A percentile compares a stretch with the other conserved stretches of the same genome.
Evolutionary conservation across 2,797 vertebrate genomes (phyloP).

Genomic region (Bryconaethiops microstoma): DNA sequence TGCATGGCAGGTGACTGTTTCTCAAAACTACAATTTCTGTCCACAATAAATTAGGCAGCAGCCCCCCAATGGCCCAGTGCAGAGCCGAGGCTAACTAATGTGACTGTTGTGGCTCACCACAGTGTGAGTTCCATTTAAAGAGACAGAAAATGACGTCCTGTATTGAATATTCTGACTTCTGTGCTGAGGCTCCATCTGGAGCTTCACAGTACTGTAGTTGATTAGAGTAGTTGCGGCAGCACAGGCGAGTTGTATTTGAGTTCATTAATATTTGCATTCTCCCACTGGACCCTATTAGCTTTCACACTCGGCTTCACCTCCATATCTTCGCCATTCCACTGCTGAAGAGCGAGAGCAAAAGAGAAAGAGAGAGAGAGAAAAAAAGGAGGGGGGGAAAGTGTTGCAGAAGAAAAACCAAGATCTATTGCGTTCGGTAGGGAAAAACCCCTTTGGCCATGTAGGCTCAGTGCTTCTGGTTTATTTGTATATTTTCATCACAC

Average conservation of each 20-base stretch:
- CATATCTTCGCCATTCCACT: constrained; percentile 39
- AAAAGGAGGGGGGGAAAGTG: constrained; percentile 8
- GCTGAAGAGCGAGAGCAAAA: constrained; percentile 7
- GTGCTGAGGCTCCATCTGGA: constrained; percentile 7
- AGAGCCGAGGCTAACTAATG: neutral
- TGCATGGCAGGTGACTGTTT: neutral
- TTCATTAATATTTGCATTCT: constrained; percentile 58
- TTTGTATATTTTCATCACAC: constrained; percentile 30
- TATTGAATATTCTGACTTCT: neutral
- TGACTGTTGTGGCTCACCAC: constrained; percentile 17
- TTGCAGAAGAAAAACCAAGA: constrained; percentile 25
- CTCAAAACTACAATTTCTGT: neutral
- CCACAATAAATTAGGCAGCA: neutral
- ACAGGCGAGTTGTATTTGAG: constrained; percentile 40
- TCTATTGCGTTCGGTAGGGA: constrained; percentile 17
- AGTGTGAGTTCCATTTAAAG: constrained; percentile 4
- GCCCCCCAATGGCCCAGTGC: neutral
- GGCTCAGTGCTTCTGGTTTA: constrained; percentile 2
- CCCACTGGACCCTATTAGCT: constrained; percentile 57
- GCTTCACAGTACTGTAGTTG: constrained; percentile 24
- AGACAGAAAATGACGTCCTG: constrained; percentile 2
- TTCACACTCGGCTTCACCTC: constrained; percentile 40
- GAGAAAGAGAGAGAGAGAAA: constrained; percentile 20
- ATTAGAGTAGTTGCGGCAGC: constrained; percentile 36
- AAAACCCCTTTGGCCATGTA: constrained; percentile 16